Base-by-base conservation (phyloP, 1,140 invertebrate species). In the Cydia fagiglandana region DNA sequence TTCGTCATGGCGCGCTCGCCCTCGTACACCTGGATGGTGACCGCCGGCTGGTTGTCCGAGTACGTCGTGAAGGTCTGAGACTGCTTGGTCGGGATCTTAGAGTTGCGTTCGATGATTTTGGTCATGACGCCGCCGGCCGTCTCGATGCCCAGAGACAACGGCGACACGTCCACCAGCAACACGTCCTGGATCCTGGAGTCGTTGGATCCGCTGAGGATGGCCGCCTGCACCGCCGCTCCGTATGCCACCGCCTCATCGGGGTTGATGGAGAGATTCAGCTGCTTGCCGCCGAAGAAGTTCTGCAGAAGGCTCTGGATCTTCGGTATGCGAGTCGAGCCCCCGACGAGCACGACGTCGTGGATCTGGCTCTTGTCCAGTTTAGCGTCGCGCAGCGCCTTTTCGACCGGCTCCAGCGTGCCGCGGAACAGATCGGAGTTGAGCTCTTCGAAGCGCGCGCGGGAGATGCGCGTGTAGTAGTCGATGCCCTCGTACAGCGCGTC, bases 361-460 rank as follows among this genome's bases (percentile, higher is more conserved):
- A 96, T 95, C 41, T 83, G 75, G 38, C 84, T 80, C 80, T 95
- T 96, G 84, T 95, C 94, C 78, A 95, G 73, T 84, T 95, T 95
- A 70, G 95, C 94, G 86, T 96, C 95, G 10, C 90, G 80, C 68
- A 96, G 83, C 24, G 95, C 91, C 82, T 94, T 91, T 78, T 95
- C 94, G 7, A 93, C 90, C n/a, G 66, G 66, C 34, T 70, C 66
- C 30, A 70, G 66, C 30, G 66, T 70, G 30, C 66, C 66, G 66
- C 0, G 95, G 83, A 93, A 93, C 13, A 91, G 75, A 80, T 91
- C 89, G 24, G 84, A 78, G 77, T 82, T 84, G 9, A 93, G 80
- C 73, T 97, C 97, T 90, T 97, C 97, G 85, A 97, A 96, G 70
- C 96, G 92, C 4, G 97, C 97, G 64, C 97, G 91, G 9, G 86